phyloP scores from a whole-genome alignment of 2,888 invertebrate genomes.

The Pollenia labialis region DNA sequence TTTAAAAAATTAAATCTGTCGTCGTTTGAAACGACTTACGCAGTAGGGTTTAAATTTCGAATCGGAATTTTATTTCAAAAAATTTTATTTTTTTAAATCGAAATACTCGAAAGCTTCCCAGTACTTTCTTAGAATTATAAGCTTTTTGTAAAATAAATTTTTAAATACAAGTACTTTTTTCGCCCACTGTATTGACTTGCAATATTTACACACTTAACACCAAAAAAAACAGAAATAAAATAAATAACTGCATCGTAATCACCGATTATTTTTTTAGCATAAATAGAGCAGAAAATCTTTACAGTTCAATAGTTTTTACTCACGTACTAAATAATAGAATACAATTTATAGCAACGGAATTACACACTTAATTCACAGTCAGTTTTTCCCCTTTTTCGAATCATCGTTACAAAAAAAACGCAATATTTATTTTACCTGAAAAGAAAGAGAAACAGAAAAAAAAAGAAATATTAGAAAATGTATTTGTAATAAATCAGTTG shows the following conservation, averaged over 20 bases:
- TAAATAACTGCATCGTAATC: constrained; percentile 30
- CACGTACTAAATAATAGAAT: constrained; percentile 53
- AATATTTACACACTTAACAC: background rate
- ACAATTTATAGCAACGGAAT: background rate
- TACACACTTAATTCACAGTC: background rate
- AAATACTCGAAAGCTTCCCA: too few species aligned
- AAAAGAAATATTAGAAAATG: constrained; percentile 9
- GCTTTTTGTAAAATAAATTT: too few species aligned
- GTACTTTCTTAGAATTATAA: too few species aligned
- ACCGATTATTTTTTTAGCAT: constrained; percentile 23
- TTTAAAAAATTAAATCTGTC: too few species aligned
- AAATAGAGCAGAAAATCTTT: constrained; percentile 66
- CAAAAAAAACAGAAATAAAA: background rate
- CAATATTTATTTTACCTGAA: constrained; percentile 63
- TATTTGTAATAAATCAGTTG: constrained; percentile 34
- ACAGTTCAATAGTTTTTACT: constrained; percentile 69
- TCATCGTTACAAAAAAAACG: background rate
- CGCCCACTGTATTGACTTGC: background rate
- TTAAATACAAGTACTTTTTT: too few species aligned
- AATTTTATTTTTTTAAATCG: too few species aligned
- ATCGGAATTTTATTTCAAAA: too few species aligned
- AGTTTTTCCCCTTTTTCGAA: constrained; percentile 16
- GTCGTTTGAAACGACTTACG: too few species aligned
- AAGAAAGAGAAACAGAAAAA: constrained; percentile 45
- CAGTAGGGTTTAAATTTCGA: too few species aligned